Conservation (phyloP, 2,888 invertebrate species). For the Leptopilina syphax region DNA sequence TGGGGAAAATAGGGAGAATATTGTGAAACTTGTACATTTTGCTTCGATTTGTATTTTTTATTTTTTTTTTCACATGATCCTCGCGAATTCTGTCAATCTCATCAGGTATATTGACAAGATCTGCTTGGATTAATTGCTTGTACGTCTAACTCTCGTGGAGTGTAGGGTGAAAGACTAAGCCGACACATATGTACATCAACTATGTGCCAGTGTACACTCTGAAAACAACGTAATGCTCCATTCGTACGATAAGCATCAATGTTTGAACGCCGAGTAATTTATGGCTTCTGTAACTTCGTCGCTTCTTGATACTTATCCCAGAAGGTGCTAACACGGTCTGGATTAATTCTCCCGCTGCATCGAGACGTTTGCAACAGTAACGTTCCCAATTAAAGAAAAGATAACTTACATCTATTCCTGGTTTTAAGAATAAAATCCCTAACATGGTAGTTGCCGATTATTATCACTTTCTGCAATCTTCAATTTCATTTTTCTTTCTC, state of each 20-base stretch:
- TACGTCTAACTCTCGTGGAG: background rate
- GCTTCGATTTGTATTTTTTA: too few species aligned
- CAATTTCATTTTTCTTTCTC: slow-evolving; percentile 11
- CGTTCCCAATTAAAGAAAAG: slow-evolving; percentile 31
- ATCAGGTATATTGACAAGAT: slow-evolving; percentile 33
- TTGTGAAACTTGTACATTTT: slow-evolving; percentile 1
- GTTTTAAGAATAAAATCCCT: slow-evolving; percentile 14
- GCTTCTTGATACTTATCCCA: slow-evolving; percentile 30
- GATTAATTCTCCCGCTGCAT: slow-evolving; percentile 31
- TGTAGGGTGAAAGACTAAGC: slow-evolving; percentile 23
- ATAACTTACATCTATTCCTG: slow-evolving; percentile 32
- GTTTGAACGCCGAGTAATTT: slow-evolving; percentile 35
- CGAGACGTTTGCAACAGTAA: background rate
- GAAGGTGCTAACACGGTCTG: slow-evolving; percentile 39
- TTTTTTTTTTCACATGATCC: slow-evolving; percentile 11
- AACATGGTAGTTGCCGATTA: slow-evolving; percentile 35
- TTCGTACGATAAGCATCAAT: slow-evolving; percentile 35
- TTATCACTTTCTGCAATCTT: slow-evolving; percentile 16
- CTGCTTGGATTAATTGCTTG: slow-evolving; percentile 26
- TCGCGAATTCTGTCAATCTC: slow-evolving; percentile 37
- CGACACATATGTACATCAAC: slow-evolving; percentile 27
- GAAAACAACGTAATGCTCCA: slow-evolving; percentile 34
- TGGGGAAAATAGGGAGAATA: background rate
- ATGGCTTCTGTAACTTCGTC: slow-evolving; percentile 35
- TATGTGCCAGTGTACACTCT: slow-evolving; percentile 19